These are phyloP conservation scores for Girardia tigrina DNA, from an alignment of 2,888 invertebrate species.

Conservation along the genomic window DNA sequence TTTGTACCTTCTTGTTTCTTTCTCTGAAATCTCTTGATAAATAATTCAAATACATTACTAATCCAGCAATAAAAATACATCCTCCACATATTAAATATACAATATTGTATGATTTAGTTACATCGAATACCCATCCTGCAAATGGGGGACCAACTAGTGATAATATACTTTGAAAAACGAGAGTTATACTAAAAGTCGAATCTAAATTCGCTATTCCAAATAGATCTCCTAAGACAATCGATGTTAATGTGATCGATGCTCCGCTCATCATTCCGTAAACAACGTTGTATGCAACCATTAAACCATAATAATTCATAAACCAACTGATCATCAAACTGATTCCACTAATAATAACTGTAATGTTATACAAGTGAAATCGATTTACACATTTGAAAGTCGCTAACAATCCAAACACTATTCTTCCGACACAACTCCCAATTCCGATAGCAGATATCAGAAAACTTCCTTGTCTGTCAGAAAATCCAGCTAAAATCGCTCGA, in stretches of 20 bases:
- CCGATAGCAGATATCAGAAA: constrained; percentile 74
- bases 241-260: constrained; percentile 86
- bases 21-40: too few species aligned
- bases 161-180: constrained; percentile 82
- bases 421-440: constrained; percentile 76
- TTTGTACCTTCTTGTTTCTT: too few species aligned
- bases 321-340: constrained; percentile 68
- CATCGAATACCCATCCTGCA: too few species aligned
- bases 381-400: constrained; percentile 60
- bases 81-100: too few species aligned
- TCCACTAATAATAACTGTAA: constrained; percentile 73
- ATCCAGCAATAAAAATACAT: too few species aligned
- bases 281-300: constrained; percentile 62
- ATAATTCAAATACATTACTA: too few species aligned
- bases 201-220: constrained; percentile 79
- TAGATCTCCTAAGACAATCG: constrained; percentile 81
- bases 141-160: constrained; percentile 80
- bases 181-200: constrained; percentile 79
- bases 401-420: constrained; percentile 57
- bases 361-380: constrained; percentile 72
- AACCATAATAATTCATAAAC: constrained; percentile 61
- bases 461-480: constrained; percentile 52
- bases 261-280: constrained; percentile 51
- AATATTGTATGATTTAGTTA: too few species aligned
- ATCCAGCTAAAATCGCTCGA: constrained; percentile 54